Percentiles rank a stretch among this genome's conserved stretches.
Evolutionary conservation across 2,888 invertebrate genomes (phyloP).

Genomic region (Sympetrum striolatum): DNA sequence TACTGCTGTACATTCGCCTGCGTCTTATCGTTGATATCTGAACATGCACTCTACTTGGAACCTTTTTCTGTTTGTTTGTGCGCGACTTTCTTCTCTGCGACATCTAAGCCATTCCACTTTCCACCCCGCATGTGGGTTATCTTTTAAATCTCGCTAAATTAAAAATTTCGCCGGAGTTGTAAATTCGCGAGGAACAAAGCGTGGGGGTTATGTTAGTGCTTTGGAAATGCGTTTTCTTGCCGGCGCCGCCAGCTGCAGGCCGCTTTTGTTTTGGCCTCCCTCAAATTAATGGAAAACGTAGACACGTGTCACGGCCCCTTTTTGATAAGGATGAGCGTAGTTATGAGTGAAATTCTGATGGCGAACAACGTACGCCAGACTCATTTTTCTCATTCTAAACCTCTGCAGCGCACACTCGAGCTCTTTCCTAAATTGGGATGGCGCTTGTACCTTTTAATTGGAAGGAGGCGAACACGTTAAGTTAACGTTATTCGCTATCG

Average conservation of each 20-base stretch:
- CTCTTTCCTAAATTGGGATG: conserved; percentile 10
- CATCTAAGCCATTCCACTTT: too few species aligned
- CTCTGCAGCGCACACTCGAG: not conserved
- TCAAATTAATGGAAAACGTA: not conserved
- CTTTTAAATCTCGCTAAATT: not conserved
- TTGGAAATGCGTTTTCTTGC: too few species aligned
- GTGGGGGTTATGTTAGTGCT: not conserved
- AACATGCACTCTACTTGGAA: too few species aligned
- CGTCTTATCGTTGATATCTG: too few species aligned
- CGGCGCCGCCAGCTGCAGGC: too few species aligned
- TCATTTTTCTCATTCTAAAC: not conserved
- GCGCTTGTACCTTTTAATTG: not conserved
- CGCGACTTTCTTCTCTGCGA: too few species aligned
- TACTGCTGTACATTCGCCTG: too few species aligned
- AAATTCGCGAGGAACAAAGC: not conserved
- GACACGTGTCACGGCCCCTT: conserved; percentile 21
- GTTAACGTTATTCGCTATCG: too few species aligned
- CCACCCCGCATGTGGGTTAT: not conserved
- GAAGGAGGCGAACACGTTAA: not conserved
- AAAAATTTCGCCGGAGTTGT: not conserved
- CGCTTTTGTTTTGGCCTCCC: not conserved
- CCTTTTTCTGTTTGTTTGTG: too few species aligned
- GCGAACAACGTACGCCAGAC: not conserved
- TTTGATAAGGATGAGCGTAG: conserved; percentile 29
- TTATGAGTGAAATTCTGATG: not conserved